These are phyloP conservation scores for Zaprionus lachaisei DNA, from an alignment of 1,140 invertebrate genomes.

Conservation along the genomic window DNA sequence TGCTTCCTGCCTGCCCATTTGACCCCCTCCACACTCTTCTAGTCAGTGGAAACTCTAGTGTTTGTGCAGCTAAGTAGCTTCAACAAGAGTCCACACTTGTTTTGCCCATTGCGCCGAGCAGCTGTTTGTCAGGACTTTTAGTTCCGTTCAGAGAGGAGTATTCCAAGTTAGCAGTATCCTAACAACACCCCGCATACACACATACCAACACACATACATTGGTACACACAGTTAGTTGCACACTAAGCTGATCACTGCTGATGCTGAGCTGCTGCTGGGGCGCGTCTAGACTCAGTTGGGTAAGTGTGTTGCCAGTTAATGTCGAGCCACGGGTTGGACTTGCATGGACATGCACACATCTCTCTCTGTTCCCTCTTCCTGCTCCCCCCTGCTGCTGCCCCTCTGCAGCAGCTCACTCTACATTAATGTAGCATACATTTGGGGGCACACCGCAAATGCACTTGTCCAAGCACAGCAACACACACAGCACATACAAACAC, in stretches of 20 bases:
- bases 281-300: conserved; percentile 50
- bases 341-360: conserved; percentile 25
- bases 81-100: conserved; percentile 34
- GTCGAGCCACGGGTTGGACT: conserved; percentile 41
- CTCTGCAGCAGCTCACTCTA: conserved; percentile 43
- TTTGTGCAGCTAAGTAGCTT: conserved; percentile 25
- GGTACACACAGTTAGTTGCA: conserved; percentile 24
- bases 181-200: conserved; percentile 29
- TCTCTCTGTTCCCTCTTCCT: neutral
- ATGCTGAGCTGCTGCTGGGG: conserved; percentile 23
- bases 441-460: conserved; percentile 73
- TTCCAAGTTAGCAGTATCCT: conserved; percentile 19
- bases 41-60: conserved; percentile 2
- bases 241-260: conserved; percentile 64
- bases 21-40: neutral
- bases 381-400: neutral
- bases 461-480: conserved; percentile 52
- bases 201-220: neutral
- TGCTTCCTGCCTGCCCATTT: neutral
- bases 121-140: conserved; percentile 38
- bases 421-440: conserved; percentile 74
- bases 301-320: conserved; percentile 46
- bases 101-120: conserved; percentile 25
- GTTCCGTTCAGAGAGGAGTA: conserved; percentile 14
- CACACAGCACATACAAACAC: conserved; percentile 16